Base-by-base conservation (phyloP, 2,888 invertebrate species). In the Molanna angustata region DNA sequence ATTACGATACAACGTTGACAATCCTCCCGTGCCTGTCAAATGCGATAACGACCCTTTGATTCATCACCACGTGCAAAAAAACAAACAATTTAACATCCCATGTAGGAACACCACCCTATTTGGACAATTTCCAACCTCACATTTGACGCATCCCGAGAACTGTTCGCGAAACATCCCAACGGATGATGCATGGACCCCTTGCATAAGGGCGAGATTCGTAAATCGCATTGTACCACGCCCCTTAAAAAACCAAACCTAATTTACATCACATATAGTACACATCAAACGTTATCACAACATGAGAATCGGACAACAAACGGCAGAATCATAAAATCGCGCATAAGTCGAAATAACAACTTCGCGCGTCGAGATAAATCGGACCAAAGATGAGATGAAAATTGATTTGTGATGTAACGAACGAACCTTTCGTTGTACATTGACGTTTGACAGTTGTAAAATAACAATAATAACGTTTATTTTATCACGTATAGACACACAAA, bases 161-260 rank as follows among this genome's bases (percentile, higher is more conserved):
- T 33, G 37, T n/a, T n/a, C n/a, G n/a, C n/a, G n/a, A 21, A 47
- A 47, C 37, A 37, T 37, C 46, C 21, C 35, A 35, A 32, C 46
- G 27, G 49, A 20, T 41, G 31, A 16, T 52, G 48, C 52, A 52
- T 42, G 52, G 41, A 48, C 43, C 43, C 19, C 18, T 18, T 52
- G 18, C 48, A 45, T 52, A 52, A 52, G 52, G 52, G 52, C 48
- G 48, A 48, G 33, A 31, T 48, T 52, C 48, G 47, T 43, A 37
- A 52, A 52, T 27, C 52, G 52, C 43, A 43, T 43, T 43, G 43
- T 48, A 52, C 52, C 52, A 52, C 52, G 52, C 52, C 52, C 52
- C 52, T 52, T 43, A 20, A 20, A 41, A 42, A 18, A 48, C 43
- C 42, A 45, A 48, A 48, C 47, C 35, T 37, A 40, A 48, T 48